Evolutionary conservation across 1,140 invertebrate species (phyloP), one percentile per base, ranked within the genome.

Genomic region (Linepithema humile): DNA sequence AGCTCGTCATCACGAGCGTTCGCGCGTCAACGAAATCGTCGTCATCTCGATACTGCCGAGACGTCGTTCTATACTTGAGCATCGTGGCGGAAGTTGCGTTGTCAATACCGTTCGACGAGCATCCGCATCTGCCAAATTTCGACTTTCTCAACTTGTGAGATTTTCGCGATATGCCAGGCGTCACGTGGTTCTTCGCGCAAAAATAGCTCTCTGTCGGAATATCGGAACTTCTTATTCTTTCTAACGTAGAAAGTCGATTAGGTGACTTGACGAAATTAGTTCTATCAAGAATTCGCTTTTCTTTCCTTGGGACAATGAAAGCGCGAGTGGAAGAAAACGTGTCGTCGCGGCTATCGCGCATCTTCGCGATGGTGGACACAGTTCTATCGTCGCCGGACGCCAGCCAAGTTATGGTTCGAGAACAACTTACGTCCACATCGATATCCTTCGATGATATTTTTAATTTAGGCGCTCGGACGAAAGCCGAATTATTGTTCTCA

Each of bases 401-500:
- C 29, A 62, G 29, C 10, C 70, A 26, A 60, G 26, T 2, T 23
- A 15, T 48, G 9, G 53, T 0, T 59, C 4, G 53, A 0, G 65
- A 15, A 57, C 15, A 48, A 82, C 29, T 48, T n/a, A 59, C 20
- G 1, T 82, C 32, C 12, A 74, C 32, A 0, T 45, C 29, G 29
- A 62, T 62, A 2, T 9, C 55, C 40, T 74, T 74, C 10, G 69
- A 74, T 6, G 70, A 60, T 26, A 62, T 23, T 15, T 23, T 38
- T n/a, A 72, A 74, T 38, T 10, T 45, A n/a, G 78, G 20, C 40
- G 29, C 50, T n/a, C 20, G 78, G 43, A 48, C 17, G 9, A 32
- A 74, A 60, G 40, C 35, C 15, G 78, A 82, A n/a, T 82, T 38
- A 2, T 55, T 69, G 45, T 40, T 43, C n/a, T 32, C 20, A 0